phyloP scores from a whole-genome alignment of 1,140 invertebrate species.

The Ruditapes philippinarum region DNA sequence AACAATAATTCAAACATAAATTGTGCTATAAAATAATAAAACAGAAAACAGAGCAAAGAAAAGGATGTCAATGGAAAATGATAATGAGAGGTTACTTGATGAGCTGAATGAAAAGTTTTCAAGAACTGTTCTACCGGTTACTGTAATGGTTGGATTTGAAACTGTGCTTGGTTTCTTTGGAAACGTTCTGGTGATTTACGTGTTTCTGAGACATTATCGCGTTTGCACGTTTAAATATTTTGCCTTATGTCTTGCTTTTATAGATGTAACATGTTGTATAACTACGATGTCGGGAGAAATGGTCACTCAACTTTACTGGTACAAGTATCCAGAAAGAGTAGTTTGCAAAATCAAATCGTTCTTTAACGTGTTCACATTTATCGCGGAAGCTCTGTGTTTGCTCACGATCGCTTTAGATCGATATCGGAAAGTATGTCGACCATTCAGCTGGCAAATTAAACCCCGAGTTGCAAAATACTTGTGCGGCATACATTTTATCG shows the following conservation, averaged over 20 bases:
- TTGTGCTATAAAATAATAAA: no score
- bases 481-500: not conserved
- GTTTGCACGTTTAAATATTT: slow-evolving; percentile 68
- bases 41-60: no score
- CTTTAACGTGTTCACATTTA: slow-evolving; percentile 71
- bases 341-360: slow-evolving; percentile 71
- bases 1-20: no score
- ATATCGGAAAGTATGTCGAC: slow-evolving; percentile 72
- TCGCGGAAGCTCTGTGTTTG: slow-evolving; percentile 67
- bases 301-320: slow-evolving; percentile 72
- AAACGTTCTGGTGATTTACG: slow-evolving; percentile 72
- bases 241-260: slow-evolving; percentile 68
- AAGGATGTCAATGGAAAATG: not conserved
- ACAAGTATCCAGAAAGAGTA: slow-evolving; percentile 65
- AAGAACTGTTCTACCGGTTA: slow-evolving; percentile 58
- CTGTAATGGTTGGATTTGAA: slow-evolving; percentile 58
- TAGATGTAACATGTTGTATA: slow-evolving; percentile 70
- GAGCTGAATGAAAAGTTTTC: slow-evolving; percentile 65
- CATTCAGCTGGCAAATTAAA: slow-evolving; percentile 67
- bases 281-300: slow-evolving; percentile 75
- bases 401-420: slow-evolving; percentile 71
- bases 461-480: not conserved
- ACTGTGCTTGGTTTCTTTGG: slow-evolving; percentile 69
- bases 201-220: slow-evolving; percentile 63
- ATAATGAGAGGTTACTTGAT: slow-evolving; percentile 22